Conservation (phyloP, 1,140 invertebrate species). For the Drosophila murphyi region DNA sequence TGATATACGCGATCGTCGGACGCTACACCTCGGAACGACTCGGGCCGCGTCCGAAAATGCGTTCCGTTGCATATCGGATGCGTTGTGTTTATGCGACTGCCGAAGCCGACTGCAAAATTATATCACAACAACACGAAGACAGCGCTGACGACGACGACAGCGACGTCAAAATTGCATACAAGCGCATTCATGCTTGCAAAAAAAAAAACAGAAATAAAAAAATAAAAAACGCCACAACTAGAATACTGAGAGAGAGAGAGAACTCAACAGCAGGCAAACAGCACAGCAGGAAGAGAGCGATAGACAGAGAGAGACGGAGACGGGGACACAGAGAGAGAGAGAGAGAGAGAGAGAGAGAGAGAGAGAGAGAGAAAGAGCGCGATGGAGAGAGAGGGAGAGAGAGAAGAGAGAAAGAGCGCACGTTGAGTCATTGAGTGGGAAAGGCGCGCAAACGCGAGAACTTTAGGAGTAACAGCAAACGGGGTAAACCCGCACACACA, state of each 20-base stretch:
- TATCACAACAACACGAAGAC: conserved; percentile 84
- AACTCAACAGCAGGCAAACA: not conserved
- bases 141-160: conserved; percentile 61
- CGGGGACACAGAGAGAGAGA: not conserved
- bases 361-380: conserved; percentile 28
- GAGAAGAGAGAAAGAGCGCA: conserved; percentile 26
- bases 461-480: conserved; percentile 67
- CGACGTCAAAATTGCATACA: conserved; percentile 74
- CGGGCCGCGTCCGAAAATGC: conserved; percentile 85
- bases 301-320: conserved; percentile 26
- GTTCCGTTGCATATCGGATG: conserved; percentile 85
- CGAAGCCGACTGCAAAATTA: conserved; percentile 83
- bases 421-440: conserved; percentile 63
- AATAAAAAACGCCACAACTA: conserved; percentile 55
- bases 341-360: conserved; percentile 20
- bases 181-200: conserved; percentile 63
- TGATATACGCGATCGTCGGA: conserved; percentile 84
- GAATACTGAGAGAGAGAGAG: conserved; percentile 62
- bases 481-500: conserved; percentile 53
- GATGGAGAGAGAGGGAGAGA: conserved; percentile 7
- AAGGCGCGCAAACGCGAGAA: conserved; percentile 73
- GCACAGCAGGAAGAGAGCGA: conserved; percentile 5
- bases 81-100: conserved; percentile 85
- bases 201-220: conserved; percentile 41
- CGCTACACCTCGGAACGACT: conserved; percentile 84